phyloP scores from a whole-genome alignment of 2,888 invertebrate genomes.

The Eupithecia pulchellata region DNA sequence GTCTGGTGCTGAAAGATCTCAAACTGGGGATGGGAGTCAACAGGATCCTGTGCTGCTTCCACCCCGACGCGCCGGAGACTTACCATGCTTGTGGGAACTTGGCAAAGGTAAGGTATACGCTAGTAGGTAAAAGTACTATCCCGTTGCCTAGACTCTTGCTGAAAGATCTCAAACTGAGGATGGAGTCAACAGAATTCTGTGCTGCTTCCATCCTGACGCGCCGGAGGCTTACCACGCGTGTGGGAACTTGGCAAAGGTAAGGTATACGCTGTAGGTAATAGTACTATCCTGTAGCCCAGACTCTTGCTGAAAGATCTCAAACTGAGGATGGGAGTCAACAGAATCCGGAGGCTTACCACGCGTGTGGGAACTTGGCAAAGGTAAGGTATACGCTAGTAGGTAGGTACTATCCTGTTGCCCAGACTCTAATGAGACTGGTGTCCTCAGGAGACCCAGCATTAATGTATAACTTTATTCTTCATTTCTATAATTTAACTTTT shows the following conservation, averaged over 20 bases:
- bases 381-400: constrained; percentile 69
- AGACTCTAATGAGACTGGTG: too few relatives aligned
- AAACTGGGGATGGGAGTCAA: constrained; percentile 90
- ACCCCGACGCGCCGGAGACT: constrained; percentile 92
- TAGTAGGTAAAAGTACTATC: too few relatives aligned
- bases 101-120: constrained; percentile 80
- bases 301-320: constrained; percentile 94
- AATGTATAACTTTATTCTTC: too few relatives aligned
- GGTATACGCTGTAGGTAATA: too few relatives aligned
- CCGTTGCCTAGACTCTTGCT: too few relatives aligned
- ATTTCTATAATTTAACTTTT: too few relatives aligned
- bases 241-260: constrained; percentile 88
- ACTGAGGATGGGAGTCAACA: constrained; percentile 89
- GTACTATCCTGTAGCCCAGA: too few relatives aligned
- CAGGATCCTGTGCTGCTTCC: constrained; percentile 89
- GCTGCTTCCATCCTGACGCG: constrained; percentile 92
- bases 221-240: constrained; percentile 90
- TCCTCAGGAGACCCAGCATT: too few relatives aligned
- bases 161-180: constrained; percentile 92
- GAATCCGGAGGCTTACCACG: constrained; percentile 89
- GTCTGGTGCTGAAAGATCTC: constrained; percentile 94
- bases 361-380: constrained; percentile 88
- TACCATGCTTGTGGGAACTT: constrained; percentile 90
- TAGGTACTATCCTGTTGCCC: too few relatives aligned
- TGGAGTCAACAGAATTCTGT: constrained; percentile 89